phyloP scores from a whole-genome alignment of 2,888 invertebrate species.

The Phlogophora meticulosa region DNA sequence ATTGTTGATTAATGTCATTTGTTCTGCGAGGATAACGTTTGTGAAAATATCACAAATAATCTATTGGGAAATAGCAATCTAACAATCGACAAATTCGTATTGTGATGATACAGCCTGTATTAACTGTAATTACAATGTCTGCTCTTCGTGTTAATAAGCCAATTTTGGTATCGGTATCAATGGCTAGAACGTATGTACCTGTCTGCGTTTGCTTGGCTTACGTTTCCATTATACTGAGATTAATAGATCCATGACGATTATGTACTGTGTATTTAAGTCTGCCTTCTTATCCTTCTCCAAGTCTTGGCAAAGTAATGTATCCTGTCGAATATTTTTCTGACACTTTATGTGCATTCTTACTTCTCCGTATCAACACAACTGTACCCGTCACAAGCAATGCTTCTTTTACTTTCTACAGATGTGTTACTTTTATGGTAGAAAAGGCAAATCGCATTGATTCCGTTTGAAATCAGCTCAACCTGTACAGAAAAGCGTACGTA shows the following conservation, averaged over 20 bases:
- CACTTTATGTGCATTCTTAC: not conserved
- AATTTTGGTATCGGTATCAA: not conserved
- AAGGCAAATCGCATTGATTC: constrained; percentile 26
- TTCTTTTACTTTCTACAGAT: not conserved
- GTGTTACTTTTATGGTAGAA: constrained; percentile 6
- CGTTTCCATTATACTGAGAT: not conserved
- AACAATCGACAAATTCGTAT: constrained; percentile 10
- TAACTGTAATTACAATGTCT: constrained; percentile 1
- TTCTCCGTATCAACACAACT: not conserved
- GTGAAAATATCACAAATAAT: constrained; percentile 29
- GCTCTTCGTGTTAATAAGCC: not conserved
- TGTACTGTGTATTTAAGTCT: not conserved
- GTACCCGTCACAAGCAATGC: not conserved
- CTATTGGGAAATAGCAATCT: constrained; percentile 25
- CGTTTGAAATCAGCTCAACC: constrained; percentile 25
- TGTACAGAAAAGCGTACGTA: constrained; percentile 43
- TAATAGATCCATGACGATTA: not conserved
- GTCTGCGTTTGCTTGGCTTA: not conserved
- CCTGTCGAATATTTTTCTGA: not conserved
- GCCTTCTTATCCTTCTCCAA: not conserved
- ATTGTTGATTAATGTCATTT: constrained; percentile 58
- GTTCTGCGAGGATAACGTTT: constrained; percentile 37
- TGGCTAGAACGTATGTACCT: not conserved
- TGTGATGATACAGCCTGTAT: not conserved
- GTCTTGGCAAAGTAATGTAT: not conserved